phyloP scores from a whole-genome alignment of 2,888 invertebrate genomes.

The Drosophila affinis region DNA sequence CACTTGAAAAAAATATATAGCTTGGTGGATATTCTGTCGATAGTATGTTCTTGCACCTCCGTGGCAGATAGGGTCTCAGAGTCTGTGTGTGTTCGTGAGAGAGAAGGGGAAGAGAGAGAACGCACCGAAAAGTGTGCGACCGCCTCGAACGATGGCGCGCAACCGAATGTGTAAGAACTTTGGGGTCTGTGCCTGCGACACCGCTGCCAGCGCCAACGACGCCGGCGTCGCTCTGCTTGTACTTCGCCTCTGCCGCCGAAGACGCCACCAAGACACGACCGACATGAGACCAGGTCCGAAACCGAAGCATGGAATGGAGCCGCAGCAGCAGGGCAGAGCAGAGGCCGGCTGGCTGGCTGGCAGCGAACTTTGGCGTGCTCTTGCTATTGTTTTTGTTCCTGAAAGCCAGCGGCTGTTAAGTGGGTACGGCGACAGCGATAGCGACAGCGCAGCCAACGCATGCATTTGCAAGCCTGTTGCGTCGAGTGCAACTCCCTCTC shows the following conservation, averaged over 20 bases:
- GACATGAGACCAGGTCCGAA: conserved; percentile 20
- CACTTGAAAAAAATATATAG: conserved; percentile 63
- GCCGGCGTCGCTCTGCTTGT: conserved; percentile 1
- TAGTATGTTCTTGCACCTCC: conserved; percentile 10
- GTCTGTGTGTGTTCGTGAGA: conserved; percentile 21
- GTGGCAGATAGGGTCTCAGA: neutral
- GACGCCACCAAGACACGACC: conserved; percentile 31
- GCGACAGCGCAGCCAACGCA: neutral
- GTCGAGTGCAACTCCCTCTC: conserved; percentile 27
- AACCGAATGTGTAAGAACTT: conserved; percentile 83
- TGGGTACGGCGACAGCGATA: conserved; percentile 5
- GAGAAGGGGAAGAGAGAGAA: conserved; percentile 28
- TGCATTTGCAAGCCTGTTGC: conserved; percentile 57
- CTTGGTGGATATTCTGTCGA: conserved; percentile 27
- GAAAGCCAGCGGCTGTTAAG: conserved; percentile 42
- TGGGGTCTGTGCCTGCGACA: conserved; percentile 42
- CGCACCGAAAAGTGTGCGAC: conserved; percentile 82
- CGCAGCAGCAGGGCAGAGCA: conserved; percentile 2
- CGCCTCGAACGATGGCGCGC: conserved; percentile 84
- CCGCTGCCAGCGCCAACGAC: conserved; percentile 20
- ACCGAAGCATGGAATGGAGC: conserved; percentile 11
- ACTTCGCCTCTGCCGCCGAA: conserved; percentile 14
- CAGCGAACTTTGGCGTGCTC: conserved; percentile 41
- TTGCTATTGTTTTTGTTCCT: conserved; percentile 39
- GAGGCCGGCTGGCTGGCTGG: neutral